Evolutionary conservation across 2,797 vertebrate genomes (phyloP), one percentile per base, ranked within the genome.

Genomic region (Uromys caudimaculatus): DNA sequence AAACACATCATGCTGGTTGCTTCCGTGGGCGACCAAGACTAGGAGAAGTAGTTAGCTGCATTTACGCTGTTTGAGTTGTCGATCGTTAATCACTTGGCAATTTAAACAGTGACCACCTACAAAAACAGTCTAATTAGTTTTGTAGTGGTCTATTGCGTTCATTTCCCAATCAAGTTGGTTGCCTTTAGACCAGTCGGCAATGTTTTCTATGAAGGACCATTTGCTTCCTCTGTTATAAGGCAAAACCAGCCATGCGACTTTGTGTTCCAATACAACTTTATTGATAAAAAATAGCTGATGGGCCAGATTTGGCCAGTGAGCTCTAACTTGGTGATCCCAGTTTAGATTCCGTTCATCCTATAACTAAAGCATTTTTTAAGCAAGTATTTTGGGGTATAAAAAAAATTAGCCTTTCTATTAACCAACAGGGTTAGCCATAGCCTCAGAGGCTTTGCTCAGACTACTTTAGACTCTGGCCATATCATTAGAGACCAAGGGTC

Each of bases 301-400:
- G 38, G 12, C 24, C 58, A 77, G n/a, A 84, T 91, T 93, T 91
- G 71, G 44, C n/a, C 32, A 35, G 29, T 73, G 23, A 94, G 50
- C 27, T 23, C 52, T 47, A 87, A 24, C 77, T 62, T 81, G 32
- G n/a, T 21, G 89, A 86, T 23, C 13, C 13, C 13, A 77, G 52
- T 90, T 92, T 96, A 92, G 94, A 92, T 16, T 75, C 76, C 62
- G 23, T 84, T 95, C 69, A 76, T 69, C 44, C 38, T 54, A 32
- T 54, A 94, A 87, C 58, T 89, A 56, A 96, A 91, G 54, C 16
- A 29, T 92, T 95, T 95, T 96, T 90, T 32, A 56, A 90, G 44
- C 69, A 96, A 75, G 29, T 78, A 38, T 50, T 58, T 93, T 60
- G 13, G 8, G 50, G 16, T 75, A 60, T 52, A 4, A 11, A 11